Conservation (phyloP, 2,888 invertebrate species). For the Sycophila texana region DNA sequence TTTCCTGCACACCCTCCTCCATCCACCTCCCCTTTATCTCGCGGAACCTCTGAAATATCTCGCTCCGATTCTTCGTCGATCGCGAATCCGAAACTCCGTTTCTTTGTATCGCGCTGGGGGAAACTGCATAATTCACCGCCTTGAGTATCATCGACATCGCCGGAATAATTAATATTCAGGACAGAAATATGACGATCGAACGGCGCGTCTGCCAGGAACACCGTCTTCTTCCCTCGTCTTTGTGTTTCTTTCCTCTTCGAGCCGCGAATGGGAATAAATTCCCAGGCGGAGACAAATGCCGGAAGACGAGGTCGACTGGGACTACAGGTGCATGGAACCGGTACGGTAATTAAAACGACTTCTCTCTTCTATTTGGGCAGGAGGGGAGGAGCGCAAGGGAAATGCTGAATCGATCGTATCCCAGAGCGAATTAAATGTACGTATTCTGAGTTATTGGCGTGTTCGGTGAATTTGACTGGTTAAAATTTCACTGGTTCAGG, state of each 20-base stretch:
- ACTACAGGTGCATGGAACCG: background rate
- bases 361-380: background rate
- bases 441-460: no score
- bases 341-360: conserved; percentile 19
- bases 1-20: conserved; percentile 37
- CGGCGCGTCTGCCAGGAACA: no score
- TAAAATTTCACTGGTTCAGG: no score
- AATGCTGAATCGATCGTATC: no score
- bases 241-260: background rate
- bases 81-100: conserved; percentile 2
- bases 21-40: background rate
- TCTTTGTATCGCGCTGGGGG: background rate
- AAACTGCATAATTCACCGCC: conserved; percentile 9
- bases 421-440: no score
- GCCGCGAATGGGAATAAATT: background rate
- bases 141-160: conserved; percentile 8
- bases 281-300: conserved; percentile 23
- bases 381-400: background rate
- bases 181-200: conserved; percentile 32
- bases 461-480: no score
- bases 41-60: conserved; percentile 12
- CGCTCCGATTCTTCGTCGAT: background rate
- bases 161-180: conserved; percentile 43
- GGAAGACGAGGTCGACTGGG: background rate
- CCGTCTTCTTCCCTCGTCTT: conserved; percentile 18